Percentiles rank a stretch among this genome's conserved stretches.
Conservation (phyloP, 1,140 invertebrate species). For the Apolygus lucorum region DNA sequence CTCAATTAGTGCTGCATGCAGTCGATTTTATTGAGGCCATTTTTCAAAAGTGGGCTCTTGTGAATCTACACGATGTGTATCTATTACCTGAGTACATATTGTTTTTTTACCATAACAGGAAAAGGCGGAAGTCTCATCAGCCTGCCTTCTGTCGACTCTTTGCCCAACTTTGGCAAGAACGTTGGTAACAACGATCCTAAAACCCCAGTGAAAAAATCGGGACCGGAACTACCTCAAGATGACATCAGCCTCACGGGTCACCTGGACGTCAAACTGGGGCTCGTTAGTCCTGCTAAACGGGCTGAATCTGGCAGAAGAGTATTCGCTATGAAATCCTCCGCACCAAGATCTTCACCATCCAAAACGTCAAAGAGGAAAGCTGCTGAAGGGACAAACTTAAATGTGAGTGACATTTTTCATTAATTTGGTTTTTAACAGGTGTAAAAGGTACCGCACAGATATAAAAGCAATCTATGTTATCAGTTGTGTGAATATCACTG, state of each 20-base stretch:
- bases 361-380: conserved; percentile 20
- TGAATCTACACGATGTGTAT: too few relatives aligned
- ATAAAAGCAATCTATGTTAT: too few relatives aligned
- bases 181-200: background rate
- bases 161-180: background rate
- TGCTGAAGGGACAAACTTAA: too few relatives aligned
- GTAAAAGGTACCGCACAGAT: too few relatives aligned
- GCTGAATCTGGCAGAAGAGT: background rate
- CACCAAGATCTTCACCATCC: background rate
- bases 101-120: too few relatives aligned
- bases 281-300: conserved; percentile 31
- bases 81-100: too few relatives aligned
- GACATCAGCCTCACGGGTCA: conserved; percentile 33
- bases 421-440: too few relatives aligned
- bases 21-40: background rate
- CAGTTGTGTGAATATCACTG: too few relatives aligned
- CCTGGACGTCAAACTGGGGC: conserved; percentile 31
- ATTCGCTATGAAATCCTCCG: background rate
- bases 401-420: too few relatives aligned
- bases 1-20: background rate
- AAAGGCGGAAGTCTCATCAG: background rate
- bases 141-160: background rate
- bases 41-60: background rate
- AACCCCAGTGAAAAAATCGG: conserved; percentile 24
- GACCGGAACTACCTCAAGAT: conserved; percentile 27